Evolutionary conservation across 2,888 invertebrate genomes (phyloP).

Genomic region (Bruchidius siliquastri): DNA sequence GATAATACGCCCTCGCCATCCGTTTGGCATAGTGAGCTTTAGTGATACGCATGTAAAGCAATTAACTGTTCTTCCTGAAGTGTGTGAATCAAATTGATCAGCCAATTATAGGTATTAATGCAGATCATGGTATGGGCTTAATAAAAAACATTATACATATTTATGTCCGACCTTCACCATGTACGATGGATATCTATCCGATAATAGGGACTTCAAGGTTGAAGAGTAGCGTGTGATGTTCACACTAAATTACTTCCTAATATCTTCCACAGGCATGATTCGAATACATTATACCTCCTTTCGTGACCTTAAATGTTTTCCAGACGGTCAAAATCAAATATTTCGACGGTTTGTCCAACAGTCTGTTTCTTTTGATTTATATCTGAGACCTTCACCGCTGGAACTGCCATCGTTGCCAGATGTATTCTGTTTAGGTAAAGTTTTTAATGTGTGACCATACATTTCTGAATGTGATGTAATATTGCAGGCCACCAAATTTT

Average conservation of each 20-base stretch:
- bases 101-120: neutral
- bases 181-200: neutral
- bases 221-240: neutral
- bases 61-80: neutral
- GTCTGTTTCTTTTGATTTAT: neutral
- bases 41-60: too few relatives aligned
- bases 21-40: too few relatives aligned
- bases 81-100: neutral
- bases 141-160: neutral
- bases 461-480: too few relatives aligned
- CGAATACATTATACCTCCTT: neutral
- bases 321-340: neutral
- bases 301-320: neutral
- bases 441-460: neutral
- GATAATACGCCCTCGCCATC: too few relatives aligned
- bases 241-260: neutral
- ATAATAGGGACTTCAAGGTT: neutral
- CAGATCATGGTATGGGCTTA: neutral
- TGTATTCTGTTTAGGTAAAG: neutral
- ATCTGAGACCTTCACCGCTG: neutral
- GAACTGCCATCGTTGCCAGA: neutral
- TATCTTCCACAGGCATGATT: neutral
- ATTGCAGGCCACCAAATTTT: too few relatives aligned
- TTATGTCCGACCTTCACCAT: neutral
- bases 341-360: neutral